Percentiles rank a stretch among this genome's conserved stretches.
Evolutionary conservation across 2,113 vertebrate genomes (phyloP).

Genomic region (Zootoca vivipara): DNA sequence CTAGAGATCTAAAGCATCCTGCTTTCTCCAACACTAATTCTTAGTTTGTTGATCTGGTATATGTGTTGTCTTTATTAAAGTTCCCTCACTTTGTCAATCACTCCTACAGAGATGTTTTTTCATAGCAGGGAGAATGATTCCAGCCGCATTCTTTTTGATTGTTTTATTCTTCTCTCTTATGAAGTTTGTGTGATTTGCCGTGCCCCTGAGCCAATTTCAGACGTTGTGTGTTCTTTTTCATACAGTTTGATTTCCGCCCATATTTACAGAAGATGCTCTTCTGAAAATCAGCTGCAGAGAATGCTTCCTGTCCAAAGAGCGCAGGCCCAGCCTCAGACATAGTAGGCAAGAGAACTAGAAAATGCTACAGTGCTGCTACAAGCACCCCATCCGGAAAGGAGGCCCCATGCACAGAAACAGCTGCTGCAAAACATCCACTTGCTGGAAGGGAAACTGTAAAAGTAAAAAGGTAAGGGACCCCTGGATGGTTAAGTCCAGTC

Average conservation of each 20-base stretch:
- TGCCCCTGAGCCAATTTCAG: background rate
- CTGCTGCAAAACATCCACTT: background rate
- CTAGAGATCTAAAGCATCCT: background rate
- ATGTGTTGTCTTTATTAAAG: constrained; percentile 1
- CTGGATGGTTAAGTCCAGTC: too few relatives aligned
- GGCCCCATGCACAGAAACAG: background rate
- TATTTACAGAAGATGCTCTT: background rate
- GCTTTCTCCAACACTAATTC: background rate
- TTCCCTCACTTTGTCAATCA: background rate
- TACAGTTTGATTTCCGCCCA: background rate
- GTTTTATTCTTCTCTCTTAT: background rate
- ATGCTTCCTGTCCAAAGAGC: background rate
- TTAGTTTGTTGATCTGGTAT: background rate
- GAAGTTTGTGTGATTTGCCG: background rate
- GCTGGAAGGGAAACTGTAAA: background rate
- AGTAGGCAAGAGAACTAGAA: background rate
- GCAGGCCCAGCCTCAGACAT: too few relatives aligned
- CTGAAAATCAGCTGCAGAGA: background rate
- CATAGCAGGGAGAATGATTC: background rate
- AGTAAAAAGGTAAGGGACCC: too few relatives aligned
- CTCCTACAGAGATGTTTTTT: background rate
- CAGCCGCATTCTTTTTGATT: background rate
- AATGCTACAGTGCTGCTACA: background rate
- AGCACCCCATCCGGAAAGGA: background rate
- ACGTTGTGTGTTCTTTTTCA: background rate